These are phyloP conservation scores for Phrynocephalus vlangalii DNA, from an alignment of 2,797 vertebrate genomes.

Conservation along the genomic window DNA sequence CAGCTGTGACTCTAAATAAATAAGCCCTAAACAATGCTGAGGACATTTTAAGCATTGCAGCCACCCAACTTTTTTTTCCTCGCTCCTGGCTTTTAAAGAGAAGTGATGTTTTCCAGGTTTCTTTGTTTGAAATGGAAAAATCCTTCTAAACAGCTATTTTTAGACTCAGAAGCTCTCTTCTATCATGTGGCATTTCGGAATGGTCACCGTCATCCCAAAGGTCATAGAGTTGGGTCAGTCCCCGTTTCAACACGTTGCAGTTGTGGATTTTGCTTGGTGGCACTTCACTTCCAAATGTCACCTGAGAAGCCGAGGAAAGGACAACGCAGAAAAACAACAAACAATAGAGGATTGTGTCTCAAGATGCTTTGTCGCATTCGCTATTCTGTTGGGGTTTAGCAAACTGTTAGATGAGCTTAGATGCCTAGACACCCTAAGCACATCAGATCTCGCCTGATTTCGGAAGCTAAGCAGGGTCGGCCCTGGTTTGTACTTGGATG, in stretches of 20 bases:
- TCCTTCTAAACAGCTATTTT: constrained; percentile 52
- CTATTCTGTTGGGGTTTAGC: too few species aligned
- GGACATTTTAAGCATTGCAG: constrained; percentile 70
- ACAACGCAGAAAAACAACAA: too few species aligned
- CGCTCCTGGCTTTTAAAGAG: neutral
- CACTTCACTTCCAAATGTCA: neutral
- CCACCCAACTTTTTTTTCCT: constrained; percentile 75
- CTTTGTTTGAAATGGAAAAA: constrained; percentile 35
- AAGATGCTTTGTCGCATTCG: too few species aligned
- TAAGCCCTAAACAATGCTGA: constrained; percentile 63
- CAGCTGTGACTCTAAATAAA: constrained; percentile 68
- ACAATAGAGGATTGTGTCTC: neutral
- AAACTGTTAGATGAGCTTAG: too few species aligned
- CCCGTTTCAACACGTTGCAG: neutral
- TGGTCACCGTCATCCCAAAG: constrained; percentile 9
- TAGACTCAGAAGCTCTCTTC: constrained; percentile 12
- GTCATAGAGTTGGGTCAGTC: fast-evolving
- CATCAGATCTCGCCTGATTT: too few species aligned
- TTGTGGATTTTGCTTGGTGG: neutral
- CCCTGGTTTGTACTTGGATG: too few species aligned
- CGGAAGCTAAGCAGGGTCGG: too few species aligned
- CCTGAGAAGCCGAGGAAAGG: neutral
- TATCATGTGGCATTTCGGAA: constrained; percentile 45
- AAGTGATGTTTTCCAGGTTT: neutral
- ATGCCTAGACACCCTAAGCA: too few species aligned